Percentiles rank a stretch among this genome's conserved stretches.
These are phyloP conservation scores for Xanthorhoe spadicearia DNA, from an alignment of 2,888 invertebrate genomes.

Conservation along the genomic window DNA sequence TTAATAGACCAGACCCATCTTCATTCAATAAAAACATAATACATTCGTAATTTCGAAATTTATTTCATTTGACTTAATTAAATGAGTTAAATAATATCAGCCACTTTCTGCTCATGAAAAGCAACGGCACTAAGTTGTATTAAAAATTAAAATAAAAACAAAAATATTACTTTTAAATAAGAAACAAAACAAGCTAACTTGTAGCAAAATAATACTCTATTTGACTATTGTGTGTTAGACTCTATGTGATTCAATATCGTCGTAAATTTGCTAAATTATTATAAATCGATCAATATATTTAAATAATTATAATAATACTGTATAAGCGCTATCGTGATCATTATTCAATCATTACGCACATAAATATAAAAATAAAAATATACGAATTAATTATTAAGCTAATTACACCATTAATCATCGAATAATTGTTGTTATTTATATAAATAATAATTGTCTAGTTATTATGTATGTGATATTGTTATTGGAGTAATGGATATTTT, in stretches of 20 bases:
- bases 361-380: conserved; percentile 54
- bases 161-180: conserved; percentile 44
- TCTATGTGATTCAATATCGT: conserved; percentile 54
- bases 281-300: conserved; percentile 38
- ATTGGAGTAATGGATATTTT: conserved; percentile 80
- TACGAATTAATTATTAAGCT: conserved; percentile 75
- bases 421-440: conserved; percentile 80
- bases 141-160: conserved; percentile 41
- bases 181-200: conserved; percentile 57
- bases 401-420: conserved; percentile 76
- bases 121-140: conserved; percentile 28
- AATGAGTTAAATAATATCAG: background rate
- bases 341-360: conserved; percentile 73
- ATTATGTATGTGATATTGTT: conserved; percentile 83
- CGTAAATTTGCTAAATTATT: conserved; percentile 39
- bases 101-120: conserved; percentile 33
- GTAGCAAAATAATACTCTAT: conserved; percentile 52
- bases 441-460: conserved; percentile 76
- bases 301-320: conserved; percentile 46
- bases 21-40: too few species aligned
- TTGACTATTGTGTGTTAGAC: conserved; percentile 56
- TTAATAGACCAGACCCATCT: too few species aligned
- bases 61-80: background rate
- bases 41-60: too few species aligned
- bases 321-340: conserved; percentile 62